A percentile compares a stretch with the other conserved stretches of the same genome.
These are phyloP conservation scores for Podocnemis expansa DNA, from an alignment of 2,113 vertebrate genomes.

Conservation along the genomic window DNA sequence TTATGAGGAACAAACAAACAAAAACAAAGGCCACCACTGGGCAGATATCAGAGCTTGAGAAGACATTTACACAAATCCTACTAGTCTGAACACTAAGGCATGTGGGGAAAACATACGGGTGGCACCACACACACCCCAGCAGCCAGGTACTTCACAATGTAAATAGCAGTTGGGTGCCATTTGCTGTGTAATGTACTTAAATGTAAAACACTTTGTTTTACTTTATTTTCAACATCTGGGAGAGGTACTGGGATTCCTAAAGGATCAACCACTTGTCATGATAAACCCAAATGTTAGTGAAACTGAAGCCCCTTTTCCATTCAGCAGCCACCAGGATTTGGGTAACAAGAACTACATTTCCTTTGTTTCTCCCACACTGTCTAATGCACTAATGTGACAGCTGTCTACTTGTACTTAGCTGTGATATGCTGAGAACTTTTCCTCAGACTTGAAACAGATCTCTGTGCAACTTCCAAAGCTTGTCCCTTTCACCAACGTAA, in stretches of 20 bases:
- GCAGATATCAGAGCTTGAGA: neutral
- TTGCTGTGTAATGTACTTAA: neutral
- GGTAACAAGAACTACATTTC: neutral
- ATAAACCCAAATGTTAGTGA: neutral
- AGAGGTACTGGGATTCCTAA: neutral
- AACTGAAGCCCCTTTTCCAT: neutral
- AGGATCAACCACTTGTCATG: neutral
- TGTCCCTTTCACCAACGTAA: neutral
- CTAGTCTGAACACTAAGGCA: neutral
- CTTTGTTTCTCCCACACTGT: neutral
- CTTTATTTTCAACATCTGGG: neutral
- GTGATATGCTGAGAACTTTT: neutral
- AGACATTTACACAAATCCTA: neutral
- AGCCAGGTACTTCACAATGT: neutral
- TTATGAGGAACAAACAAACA: neutral
- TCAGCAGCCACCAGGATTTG: too few relatives aligned
- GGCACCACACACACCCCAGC: neutral
- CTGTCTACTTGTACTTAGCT: neutral
- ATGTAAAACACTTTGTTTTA: rapidly evolving
- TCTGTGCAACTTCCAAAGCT: neutral
- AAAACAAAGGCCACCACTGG: neutral
- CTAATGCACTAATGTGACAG: neutral
- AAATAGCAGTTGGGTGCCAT: neutral
- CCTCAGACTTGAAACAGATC: neutral
- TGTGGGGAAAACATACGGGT: neutral